A percentile compares a stretch with the other conserved stretches of the same genome.
Evolutionary conservation across 2,888 invertebrate genomes (phyloP).

Genomic region (Rhyacophila evoluta): DNA sequence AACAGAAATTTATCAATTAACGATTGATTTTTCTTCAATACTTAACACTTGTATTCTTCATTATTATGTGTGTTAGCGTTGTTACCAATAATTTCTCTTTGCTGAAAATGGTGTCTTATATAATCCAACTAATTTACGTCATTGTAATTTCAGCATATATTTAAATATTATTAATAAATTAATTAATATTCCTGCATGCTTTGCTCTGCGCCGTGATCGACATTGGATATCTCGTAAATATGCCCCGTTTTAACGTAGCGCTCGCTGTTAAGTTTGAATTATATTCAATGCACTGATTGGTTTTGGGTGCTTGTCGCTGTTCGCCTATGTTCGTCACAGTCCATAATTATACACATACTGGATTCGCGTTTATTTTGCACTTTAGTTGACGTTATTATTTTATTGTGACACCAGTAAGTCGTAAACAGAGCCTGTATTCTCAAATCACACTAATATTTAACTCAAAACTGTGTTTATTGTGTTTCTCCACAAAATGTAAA

Average conservation of each 20-base stretch:
- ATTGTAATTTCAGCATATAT: no score
- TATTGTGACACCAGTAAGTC: background rate
- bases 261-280: background rate
- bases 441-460: background rate
- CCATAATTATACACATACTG: background rate
- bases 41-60: no score
- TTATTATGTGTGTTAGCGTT: no score
- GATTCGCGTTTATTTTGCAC: background rate
- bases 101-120: no score
- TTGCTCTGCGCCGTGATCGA: no score
- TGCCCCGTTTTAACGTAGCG: background rate
- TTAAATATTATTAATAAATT: no score
- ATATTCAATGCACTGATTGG: constrained; percentile 2
- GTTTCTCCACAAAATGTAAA: no score
- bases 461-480: background rate
- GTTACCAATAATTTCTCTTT: no score
- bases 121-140: no score
- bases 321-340: background rate
- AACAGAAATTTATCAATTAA: no score
- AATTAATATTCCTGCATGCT: no score
- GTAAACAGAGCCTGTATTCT: background rate
- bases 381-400: background rate
- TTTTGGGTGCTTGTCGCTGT: background rate
- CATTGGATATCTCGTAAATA: background rate
- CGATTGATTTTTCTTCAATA: no score